Evolutionary conservation across 2,113 vertebrate species (phyloP).

Genomic region (Onychostoma macrolepis): DNA sequence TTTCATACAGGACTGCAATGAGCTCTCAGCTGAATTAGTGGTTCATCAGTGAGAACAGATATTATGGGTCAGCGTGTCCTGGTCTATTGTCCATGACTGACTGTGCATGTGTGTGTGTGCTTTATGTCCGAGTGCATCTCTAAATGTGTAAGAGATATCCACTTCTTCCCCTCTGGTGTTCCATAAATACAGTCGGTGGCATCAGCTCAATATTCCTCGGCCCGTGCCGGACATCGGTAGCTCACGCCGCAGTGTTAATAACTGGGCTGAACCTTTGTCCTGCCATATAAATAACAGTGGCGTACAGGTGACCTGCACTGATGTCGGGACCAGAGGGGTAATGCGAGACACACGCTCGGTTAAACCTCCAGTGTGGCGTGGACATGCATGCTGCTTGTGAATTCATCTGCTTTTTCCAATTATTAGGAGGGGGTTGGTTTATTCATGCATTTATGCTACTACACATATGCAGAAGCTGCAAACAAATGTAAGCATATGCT

Average conservation of each 20-base stretch:
- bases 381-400: conserved; percentile 23
- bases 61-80: conserved; percentile 16
- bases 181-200: conserved; percentile 3
- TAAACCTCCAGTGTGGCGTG: conserved; percentile 25
- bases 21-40: background rate
- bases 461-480: background rate
- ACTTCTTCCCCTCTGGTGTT: background rate
- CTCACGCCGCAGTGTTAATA: conserved; percentile 8
- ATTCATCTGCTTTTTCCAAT: conserved; percentile 1
- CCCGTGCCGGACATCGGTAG: background rate
- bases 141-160: conserved; percentile 30
- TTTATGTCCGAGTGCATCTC: background rate
- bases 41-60: conserved; percentile 27
- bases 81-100: conserved; percentile 33
- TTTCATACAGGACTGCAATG: background rate
- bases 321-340: background rate
- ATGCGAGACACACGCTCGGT: conserved; percentile 26
- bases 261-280: conserved; percentile 16
- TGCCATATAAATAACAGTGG: conserved; percentile 13
- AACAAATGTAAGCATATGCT: background rate
- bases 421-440: background rate
- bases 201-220: conserved; percentile 5
- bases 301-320: conserved; percentile 4
- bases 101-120: background rate
- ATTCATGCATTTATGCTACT: conserved; percentile 1